Conservation (phyloP, 2,888 invertebrate species). For the Eueremaeus valkanovi region DNA sequence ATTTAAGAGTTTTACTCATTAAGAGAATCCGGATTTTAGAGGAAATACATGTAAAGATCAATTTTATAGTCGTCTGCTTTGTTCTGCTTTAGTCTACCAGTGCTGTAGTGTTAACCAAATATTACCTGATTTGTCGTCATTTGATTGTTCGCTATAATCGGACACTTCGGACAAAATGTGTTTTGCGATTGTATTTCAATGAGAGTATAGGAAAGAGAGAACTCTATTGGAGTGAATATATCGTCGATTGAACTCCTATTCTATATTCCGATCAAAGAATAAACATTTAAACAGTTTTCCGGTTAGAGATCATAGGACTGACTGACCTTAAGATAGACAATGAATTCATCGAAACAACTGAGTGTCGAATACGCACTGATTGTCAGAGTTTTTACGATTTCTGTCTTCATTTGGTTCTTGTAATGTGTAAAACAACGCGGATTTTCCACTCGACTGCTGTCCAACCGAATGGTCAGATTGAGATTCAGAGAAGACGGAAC, state of each 20-base stretch:
- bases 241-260: neutral
- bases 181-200: neutral
- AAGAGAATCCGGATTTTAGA: no score
- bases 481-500: constrained; percentile 39
- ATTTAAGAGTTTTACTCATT: neutral
- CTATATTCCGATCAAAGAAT: neutral
- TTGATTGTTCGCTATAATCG: neutral
- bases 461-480: neutral
- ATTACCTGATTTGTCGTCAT: neutral
- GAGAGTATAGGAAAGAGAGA: neutral
- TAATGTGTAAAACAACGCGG: neutral
- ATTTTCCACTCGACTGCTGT: constrained; percentile 1
- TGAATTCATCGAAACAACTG: neutral
- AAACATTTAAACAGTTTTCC: neutral
- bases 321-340: neutral
- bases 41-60: no score
- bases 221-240: constrained; percentile 4
- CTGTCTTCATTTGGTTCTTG: no score
- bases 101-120: no score
- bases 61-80: no score
- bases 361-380: neutral
- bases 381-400: neutral
- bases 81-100: no score
- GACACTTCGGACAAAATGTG: neutral
- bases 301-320: no score